A percentile compares a stretch with the other conserved stretches of the same genome.
These are phyloP conservation scores for Tuta absoluta DNA, from an alignment of 2,888 invertebrate genomes.

Conservation along the genomic window DNA sequence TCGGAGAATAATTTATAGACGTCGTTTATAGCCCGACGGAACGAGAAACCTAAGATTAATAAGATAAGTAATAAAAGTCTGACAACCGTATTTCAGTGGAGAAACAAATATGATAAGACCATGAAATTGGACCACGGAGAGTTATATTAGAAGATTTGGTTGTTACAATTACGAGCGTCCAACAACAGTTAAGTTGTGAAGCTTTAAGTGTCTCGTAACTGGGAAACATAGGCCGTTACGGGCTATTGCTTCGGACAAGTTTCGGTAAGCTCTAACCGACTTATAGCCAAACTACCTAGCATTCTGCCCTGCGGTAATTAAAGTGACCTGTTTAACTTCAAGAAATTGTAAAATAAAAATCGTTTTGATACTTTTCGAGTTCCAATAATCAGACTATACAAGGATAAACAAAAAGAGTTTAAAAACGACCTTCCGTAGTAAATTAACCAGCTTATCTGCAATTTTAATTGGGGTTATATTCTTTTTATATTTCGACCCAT, in stretches of 20 bases:
- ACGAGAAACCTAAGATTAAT: slow-evolving; percentile 12
- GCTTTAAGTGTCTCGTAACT: slow-evolving; percentile 40
- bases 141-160: slow-evolving; percentile 6
- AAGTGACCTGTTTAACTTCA: too few relatives aligned
- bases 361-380: too few relatives aligned
- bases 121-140: slow-evolving; percentile 15
- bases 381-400: too few relatives aligned
- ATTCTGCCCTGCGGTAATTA: slow-evolving; percentile 30
- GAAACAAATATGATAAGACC: background rate
- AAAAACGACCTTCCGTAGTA: too few relatives aligned
- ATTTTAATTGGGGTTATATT: too few relatives aligned
- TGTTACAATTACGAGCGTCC: slow-evolving; percentile 9
- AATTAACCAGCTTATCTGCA: too few relatives aligned
- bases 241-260: slow-evolving; percentile 46
- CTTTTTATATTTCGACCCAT: too few relatives aligned
- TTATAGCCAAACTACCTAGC: background rate
- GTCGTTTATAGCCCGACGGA: background rate
- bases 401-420: too few relatives aligned
- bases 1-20: slow-evolving; percentile 10
- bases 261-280: slow-evolving; percentile 28
- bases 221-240: slow-evolving; percentile 43
- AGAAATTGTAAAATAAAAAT: too few relatives aligned
- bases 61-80: slow-evolving; percentile 11
- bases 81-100: background rate
- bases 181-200: slow-evolving; percentile 21